A percentile compares a stretch with the other conserved stretches of the same genome.
These are phyloP conservation scores for Hexactinellida sp. DNA, from an alignment of 37 sponge, comb jelly and placozoan species.

Conservation along the genomic window DNA sequence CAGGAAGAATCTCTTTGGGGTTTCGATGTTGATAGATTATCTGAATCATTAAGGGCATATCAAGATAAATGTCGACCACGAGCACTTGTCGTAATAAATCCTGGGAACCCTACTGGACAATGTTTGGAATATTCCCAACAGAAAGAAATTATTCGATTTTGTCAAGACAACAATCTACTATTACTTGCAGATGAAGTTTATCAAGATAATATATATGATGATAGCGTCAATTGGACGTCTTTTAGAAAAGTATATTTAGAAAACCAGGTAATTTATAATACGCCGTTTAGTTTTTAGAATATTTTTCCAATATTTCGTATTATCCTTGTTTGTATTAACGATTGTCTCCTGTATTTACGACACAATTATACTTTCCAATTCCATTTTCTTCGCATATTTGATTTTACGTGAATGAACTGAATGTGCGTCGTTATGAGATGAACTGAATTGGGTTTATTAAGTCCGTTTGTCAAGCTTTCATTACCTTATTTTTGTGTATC, in stretches of 20 bases:
- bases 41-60: slow-evolving; percentile 24
- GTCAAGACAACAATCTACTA: slow-evolving; percentile 58
- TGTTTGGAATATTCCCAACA: not conserved
- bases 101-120: slow-evolving; percentile 83
- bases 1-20: slow-evolving; percentile 65
- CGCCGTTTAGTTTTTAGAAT: not conserved
- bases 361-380: too few species aligned
- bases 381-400: too few species aligned
- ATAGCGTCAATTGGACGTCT: slow-evolving; percentile 40
- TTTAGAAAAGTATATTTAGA: slow-evolving; percentile 55
- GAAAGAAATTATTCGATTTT: slow-evolving; percentile 63
- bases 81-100: slow-evolving; percentile 80
- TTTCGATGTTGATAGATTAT: slow-evolving; percentile 36
- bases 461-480: too few species aligned
- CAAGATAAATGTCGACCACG: slow-evolving; percentile 20
- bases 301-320: too few species aligned
- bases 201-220: slow-evolving; percentile 76
- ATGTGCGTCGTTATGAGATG: too few species aligned
- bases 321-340: too few species aligned
- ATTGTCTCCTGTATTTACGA: too few species aligned
- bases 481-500: too few species aligned
- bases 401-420: too few species aligned
- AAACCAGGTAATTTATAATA: not conserved
- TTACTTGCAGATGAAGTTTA: slow-evolving; percentile 93
- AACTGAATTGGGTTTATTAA: too few species aligned